Conservation (phyloP, 2,888 invertebrate genomes). For the Cantharis rufa region DNA sequence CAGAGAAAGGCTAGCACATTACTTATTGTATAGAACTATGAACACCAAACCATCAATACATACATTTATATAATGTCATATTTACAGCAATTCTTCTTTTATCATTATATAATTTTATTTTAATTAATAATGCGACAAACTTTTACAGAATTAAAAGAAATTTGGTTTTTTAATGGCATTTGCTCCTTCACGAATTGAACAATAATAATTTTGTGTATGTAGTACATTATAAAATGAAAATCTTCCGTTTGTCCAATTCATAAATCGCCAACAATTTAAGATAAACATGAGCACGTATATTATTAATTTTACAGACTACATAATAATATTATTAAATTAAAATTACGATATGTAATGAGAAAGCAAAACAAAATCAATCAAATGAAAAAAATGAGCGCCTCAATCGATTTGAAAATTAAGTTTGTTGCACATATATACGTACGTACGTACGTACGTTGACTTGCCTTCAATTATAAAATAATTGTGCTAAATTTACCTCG, state of each 20-base stretch:
- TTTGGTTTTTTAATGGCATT: not conserved
- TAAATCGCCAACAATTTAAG: not conserved
- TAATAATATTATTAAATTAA: not conserved
- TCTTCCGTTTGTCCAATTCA: not conserved
- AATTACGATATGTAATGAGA: slow-evolving; percentile 2
- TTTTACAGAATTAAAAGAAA: slow-evolving; percentile 15
- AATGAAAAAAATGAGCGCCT: not conserved
- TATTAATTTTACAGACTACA: not conserved
- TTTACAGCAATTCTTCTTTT: slow-evolving; percentile 42
- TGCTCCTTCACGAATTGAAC: not conserved
- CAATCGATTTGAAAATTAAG: not conserved
- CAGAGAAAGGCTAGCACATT: slow-evolving; percentile 39
- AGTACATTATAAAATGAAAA: not conserved
- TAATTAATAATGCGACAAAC: slow-evolving; percentile 19
- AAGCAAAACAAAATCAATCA: not conserved
- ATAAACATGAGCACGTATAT: not conserved
- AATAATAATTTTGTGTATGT: not conserved
- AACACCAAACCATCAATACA: slow-evolving; percentile 39
- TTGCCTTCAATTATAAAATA: slow-evolving; percentile 48
- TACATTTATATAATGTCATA: slow-evolving; percentile 49
- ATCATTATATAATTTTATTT: slow-evolving; percentile 3
- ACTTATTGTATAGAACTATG: slow-evolving; percentile 32
- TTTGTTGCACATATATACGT: not conserved
- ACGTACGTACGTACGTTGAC: not conserved
- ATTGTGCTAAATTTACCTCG: slow-evolving; percentile 53